A percentile compares a stretch with the other conserved stretches of the same genome.
Conservation (phyloP, 2,797 vertebrate species). For the Melanogrammus aeglefinus region DNA sequence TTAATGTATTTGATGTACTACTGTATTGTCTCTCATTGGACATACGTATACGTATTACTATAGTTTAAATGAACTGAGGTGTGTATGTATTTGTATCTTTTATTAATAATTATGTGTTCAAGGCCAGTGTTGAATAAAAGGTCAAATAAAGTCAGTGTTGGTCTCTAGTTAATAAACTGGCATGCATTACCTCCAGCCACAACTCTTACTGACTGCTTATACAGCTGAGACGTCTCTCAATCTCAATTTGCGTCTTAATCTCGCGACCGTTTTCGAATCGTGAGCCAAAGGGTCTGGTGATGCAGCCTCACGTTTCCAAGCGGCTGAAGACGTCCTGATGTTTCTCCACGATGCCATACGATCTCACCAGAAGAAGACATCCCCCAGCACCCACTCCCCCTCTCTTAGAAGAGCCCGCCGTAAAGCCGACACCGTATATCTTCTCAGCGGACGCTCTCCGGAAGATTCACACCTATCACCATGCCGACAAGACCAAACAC, state of each 20-base stretch:
- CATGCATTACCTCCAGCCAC: no score
- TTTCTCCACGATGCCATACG: background rate
- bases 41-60: background rate
- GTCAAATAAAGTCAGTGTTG: background rate
- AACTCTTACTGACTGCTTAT: no score
- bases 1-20: background rate
- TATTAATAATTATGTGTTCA: background rate
- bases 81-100: background rate
- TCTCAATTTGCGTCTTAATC: background rate
- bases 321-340: background rate
- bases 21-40: constrained; percentile 1
- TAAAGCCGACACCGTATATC: background rate
- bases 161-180: background rate
- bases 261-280: background rate
- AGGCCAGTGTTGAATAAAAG: background rate
- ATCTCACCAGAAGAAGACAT: background rate
- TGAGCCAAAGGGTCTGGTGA: background rate
- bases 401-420: no score
- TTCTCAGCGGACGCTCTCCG: background rate
- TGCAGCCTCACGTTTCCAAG: background rate
- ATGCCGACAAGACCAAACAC: background rate
- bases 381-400: background rate
- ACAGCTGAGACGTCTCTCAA: no score
- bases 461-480: background rate
- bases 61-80: background rate